Evolutionary conservation across 2,113 vertebrate species (phyloP).

Genomic region (Paedocypris sp.): DNA sequence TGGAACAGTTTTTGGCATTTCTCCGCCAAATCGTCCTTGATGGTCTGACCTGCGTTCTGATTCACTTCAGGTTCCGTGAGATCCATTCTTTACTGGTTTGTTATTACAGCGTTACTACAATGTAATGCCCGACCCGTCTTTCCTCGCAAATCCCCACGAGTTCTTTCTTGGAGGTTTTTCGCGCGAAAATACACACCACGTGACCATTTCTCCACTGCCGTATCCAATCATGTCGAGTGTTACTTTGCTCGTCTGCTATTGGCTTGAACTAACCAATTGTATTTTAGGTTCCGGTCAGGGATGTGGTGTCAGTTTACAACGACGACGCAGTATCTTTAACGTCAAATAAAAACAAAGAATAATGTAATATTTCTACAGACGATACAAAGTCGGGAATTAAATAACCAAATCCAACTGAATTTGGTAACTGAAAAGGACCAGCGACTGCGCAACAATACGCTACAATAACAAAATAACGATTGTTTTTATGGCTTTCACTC

Average conservation of each 20-base stretch:
- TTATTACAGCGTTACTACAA: neutral
- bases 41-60: conserved; percentile 54
- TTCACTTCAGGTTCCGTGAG: conserved; percentile 52
- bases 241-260: neutral
- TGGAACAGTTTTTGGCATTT: conserved; percentile 97
- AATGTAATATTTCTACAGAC: no score
- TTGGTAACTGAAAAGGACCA: no score
- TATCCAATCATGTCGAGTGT: conserved; percentile 50
- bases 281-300: neutral
- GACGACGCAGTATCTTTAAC: no score
- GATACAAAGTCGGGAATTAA: no score
- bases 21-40: conserved; percentile 90
- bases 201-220: conserved; percentile 50
- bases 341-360: no score
- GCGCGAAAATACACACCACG: conserved; percentile 63
- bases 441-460: no score
- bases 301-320: neutral
- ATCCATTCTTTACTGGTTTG: conserved; percentile 51
- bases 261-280: conserved; percentile 26
- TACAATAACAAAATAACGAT: no score
- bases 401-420: no score
- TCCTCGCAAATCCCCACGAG: neutral
- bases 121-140: neutral
- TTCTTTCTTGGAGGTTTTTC: conserved; percentile 50
- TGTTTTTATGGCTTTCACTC: no score